Percentiles rank a stretch among this genome's conserved stretches.
Conservation (phyloP, 2,888 invertebrate species). For the Hemaris fuciformis region DNA sequence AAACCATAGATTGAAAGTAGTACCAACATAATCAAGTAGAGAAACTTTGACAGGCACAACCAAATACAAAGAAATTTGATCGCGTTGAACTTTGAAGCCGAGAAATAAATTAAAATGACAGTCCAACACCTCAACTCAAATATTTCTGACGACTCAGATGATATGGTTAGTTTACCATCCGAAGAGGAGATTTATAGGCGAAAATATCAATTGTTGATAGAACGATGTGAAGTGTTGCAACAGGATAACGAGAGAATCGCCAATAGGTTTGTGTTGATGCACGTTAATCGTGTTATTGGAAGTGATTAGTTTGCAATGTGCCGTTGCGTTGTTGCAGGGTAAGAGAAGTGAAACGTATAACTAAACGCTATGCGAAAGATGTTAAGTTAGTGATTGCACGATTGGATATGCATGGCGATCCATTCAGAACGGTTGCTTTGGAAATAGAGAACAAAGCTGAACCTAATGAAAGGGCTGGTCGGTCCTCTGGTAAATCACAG, state of each 20-base stretch:
- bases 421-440: slow-evolving; percentile 83
- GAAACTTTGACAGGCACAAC: slow-evolving; percentile 42
- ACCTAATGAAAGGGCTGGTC: slow-evolving; percentile 43
- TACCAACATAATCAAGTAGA: slow-evolving; percentile 32
- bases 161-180: slow-evolving; percentile 78
- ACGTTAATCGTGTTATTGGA: slow-evolving; percentile 29
- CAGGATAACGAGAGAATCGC: slow-evolving; percentile 89
- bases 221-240: slow-evolving; percentile 88
- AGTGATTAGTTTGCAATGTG: slow-evolving; percentile 28
- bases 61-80: slow-evolving; percentile 69
- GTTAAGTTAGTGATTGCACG: slow-evolving; percentile 85
- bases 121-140: slow-evolving; percentile 78
- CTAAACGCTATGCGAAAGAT: slow-evolving; percentile 85
- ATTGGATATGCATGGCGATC: slow-evolving; percentile 86
- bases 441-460: slow-evolving; percentile 77
- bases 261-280: slow-evolving; percentile 74
- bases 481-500: slow-evolving; percentile 50
- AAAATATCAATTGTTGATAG: slow-evolving; percentile 87
- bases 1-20: neutral
- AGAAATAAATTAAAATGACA: slow-evolving; percentile 82
- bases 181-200: slow-evolving; percentile 87
- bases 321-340: slow-evolving; percentile 73
- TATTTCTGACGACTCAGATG: slow-evolving; percentile 80
- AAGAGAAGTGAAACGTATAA: slow-evolving; percentile 86
- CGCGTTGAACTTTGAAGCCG: slow-evolving; percentile 69